A percentile compares a stretch with the other conserved stretches of the same genome.
phyloP scores from a whole-genome alignment of 2,797 vertebrate species.

The Trematomus bernacchii region DNA sequence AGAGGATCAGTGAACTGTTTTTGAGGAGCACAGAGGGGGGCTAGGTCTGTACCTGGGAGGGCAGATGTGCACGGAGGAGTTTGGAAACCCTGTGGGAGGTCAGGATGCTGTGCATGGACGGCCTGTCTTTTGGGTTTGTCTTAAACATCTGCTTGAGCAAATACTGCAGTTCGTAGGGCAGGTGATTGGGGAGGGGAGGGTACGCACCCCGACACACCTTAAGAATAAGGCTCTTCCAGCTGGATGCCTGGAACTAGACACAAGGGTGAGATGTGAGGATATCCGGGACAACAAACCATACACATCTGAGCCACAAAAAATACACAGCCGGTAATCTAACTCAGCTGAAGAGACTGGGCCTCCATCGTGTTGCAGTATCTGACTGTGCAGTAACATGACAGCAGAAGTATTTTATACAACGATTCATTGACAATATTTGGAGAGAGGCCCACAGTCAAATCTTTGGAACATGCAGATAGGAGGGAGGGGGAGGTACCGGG shows the following conservation, averaged over 20 bases:
- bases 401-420: conserved; percentile 11
- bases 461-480: not conserved
- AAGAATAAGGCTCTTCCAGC: conserved; percentile 95
- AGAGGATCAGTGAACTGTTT: not conserved
- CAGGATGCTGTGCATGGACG: conserved; percentile 92
- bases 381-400: conserved; percentile 19
- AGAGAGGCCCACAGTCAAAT: conserved; percentile 29
- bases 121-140: conserved; percentile 89
- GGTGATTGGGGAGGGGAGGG: conserved; percentile 87
- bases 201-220: conserved; percentile 93
- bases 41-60: conserved; percentile 82
- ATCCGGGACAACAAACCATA: conserved; percentile 22
- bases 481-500: conserved; percentile 83
- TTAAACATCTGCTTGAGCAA: conserved; percentile 95
- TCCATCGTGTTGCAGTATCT: not conserved
- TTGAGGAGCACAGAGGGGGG: not conserved
- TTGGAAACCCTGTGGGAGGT: conserved; percentile 84
- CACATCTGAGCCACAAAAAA: conserved; percentile 32
- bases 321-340: conserved; percentile 34
- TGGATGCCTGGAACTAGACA: conserved; percentile 92
- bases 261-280: conserved; percentile 31
- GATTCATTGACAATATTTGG: conserved; percentile 32
- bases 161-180: conserved; percentile 91
- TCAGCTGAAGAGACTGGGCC: conserved; percentile 29
- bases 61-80: conserved; percentile 80